Percentiles rank a stretch among this genome's conserved stretches.
These are phyloP conservation scores for Ibidorhyncha struthersii DNA, from an alignment of 2,113 vertebrate species.

Conservation along the genomic window DNA sequence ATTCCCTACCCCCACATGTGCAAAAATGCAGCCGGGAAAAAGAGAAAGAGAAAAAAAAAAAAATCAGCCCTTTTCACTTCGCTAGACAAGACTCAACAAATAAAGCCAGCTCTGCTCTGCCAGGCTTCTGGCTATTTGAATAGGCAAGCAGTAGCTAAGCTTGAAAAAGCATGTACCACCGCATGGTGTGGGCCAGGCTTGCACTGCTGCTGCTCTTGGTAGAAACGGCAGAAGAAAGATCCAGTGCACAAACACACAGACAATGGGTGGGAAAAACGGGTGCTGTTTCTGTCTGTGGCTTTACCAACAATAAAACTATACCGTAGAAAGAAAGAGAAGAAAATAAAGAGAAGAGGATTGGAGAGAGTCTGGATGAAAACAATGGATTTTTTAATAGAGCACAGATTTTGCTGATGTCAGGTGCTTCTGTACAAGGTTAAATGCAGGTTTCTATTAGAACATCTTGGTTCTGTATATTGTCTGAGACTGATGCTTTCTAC, in stretches of 20 bases:
- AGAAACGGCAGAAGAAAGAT: background rate
- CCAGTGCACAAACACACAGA: conserved; percentile 8
- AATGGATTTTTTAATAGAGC: background rate
- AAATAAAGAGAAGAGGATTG: background rate
- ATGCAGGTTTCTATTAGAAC: background rate
- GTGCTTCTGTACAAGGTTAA: background rate
- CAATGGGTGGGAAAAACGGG: conserved; percentile 20
- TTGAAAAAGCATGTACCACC: conserved; percentile 27
- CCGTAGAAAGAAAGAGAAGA: background rate
- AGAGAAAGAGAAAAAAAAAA: background rate
- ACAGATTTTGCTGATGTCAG: background rate
- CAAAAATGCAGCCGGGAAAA: conserved; percentile 49
- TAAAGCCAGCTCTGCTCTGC: conserved; percentile 62
- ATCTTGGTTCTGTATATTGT: background rate
- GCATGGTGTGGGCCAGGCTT: background rate
- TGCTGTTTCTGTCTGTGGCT: background rate
- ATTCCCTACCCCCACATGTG: conserved; percentile 47
- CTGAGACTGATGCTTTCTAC: background rate
- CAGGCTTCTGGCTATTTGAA: conserved; percentile 69
- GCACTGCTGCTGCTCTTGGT: background rate
- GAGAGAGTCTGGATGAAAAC: background rate
- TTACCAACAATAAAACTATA: background rate
- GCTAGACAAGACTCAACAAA: conserved; percentile 75
- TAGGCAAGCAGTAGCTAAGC: conserved; percentile 52
- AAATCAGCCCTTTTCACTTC: conserved; percentile 66